Conservation (phyloP, 2,113 vertebrate genomes). For the Hiodon alosoides region DNA sequence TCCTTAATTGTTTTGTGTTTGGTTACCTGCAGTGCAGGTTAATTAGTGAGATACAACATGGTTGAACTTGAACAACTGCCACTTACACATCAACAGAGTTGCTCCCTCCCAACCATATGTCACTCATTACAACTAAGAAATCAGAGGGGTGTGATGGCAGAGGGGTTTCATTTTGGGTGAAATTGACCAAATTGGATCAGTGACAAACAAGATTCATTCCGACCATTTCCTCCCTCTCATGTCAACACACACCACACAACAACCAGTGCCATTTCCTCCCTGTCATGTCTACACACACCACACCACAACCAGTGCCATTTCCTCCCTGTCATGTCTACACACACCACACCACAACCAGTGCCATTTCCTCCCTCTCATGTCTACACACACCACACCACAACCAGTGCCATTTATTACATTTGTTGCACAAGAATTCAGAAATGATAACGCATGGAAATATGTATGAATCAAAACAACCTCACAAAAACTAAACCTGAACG, state of each 20-base stretch:
- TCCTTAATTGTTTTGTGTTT: too few species aligned
- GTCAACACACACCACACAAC: background rate
- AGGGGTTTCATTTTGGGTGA: constrained; percentile 36
- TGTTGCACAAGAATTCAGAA: too few species aligned
- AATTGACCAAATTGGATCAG: constrained; percentile 37
- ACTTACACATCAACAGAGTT: background rate
- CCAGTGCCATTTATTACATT: too few species aligned
- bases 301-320: too few species aligned
- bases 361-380: background rate
- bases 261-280: too few species aligned
- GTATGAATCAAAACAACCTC: too few species aligned
- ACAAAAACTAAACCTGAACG: too few species aligned
- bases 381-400: background rate
- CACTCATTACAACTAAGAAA: background rate
- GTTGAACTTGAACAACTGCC: background rate
- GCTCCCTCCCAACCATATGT: background rate
- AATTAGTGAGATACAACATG: too few species aligned
- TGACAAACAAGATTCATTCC: constrained; percentile 6
- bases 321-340: too few species aligned
- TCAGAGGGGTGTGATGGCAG: constrained; percentile 26
- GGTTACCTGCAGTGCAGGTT: too few species aligned
- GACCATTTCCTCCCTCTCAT: background rate
- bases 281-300: background rate
- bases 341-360: background rate
- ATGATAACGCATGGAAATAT: too few species aligned